Evolutionary conservation across 2,797 vertebrate species (phyloP), one percentile per base, ranked within the genome.

Genomic region (Streptopelia turtur): DNA sequence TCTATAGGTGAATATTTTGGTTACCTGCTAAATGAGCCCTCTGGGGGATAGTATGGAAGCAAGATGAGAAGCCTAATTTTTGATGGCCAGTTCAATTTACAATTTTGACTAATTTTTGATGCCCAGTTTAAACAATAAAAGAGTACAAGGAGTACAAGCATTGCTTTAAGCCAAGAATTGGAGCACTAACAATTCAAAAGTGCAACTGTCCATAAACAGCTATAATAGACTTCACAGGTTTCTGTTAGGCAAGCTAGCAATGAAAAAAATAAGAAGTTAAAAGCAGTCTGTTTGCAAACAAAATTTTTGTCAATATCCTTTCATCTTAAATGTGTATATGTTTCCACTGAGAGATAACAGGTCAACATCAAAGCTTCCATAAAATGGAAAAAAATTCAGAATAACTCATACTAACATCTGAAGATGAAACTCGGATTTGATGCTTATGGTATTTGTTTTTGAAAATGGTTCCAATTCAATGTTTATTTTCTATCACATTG

Each of bases 271-370:
- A 63, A 37, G 4, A 89, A 94, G 61, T 85, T 91, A 80, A 85
- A 89, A 91, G 87, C 28, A 33, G 50, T 74, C 72, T 91, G 88
- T 85, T 70, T 94, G 76, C 90, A 94, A 94, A 95, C 79, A 91
- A 71, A 63, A 56, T 70, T 89, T 92, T 81, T 72, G 53, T 75
- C 28, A 76, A 89, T 81, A 70, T 78, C 15, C 77, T 93, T 93
- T 89, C 28, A 94, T 87, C 66, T 52, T 76, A 64, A 77, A 76
- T 92, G 75, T 98, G 97, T 98, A 97, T 91, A 97, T 91, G 96
- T 96, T 63, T 92, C n/a, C 52, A 80, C 56, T 86, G 93, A 74
- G 28, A 91, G 57, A 89, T 47, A 96, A 71, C 43, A 88, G 55
- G 74, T 83, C 71, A 86, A 89, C 27, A 92, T 63, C 93, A 97